These are phyloP conservation scores for Pegoplata infirma DNA, from an alignment of 2,888 invertebrate genomes.

Conservation along the genomic window DNA sequence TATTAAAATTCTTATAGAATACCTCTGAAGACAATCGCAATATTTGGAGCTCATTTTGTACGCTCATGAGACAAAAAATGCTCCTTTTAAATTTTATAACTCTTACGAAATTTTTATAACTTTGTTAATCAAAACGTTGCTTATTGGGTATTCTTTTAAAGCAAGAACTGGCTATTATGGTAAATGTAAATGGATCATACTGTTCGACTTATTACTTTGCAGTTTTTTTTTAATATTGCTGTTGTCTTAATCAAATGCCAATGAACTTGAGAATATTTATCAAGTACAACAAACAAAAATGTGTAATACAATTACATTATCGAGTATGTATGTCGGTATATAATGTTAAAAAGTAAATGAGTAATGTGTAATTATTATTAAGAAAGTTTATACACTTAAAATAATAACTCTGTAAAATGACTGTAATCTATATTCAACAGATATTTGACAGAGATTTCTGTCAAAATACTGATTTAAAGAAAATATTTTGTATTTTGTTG, in stretches of 20 bases:
- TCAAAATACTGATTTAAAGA: no score
- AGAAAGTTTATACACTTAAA: not conserved
- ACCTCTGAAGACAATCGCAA: no score
- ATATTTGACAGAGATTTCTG: no score
- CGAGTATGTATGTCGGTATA: not conserved
- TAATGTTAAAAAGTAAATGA: not conserved
- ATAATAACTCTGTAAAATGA: no score
- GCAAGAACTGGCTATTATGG: not conserved
- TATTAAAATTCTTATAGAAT: no score
- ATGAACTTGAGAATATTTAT: constrained; percentile 52
- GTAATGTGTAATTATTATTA: not conserved
- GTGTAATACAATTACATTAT: constrained; percentile 26
- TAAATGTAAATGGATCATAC: not conserved
- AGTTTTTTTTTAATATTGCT: no score
- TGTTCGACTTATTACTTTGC: not conserved
- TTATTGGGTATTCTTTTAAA: not conserved
- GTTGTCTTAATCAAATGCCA: constrained; percentile 49
- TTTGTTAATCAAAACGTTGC: not conserved
- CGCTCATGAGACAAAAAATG: no score
- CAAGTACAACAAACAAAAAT: constrained; percentile 11
- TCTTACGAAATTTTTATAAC: not conserved
- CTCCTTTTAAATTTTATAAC: no score
- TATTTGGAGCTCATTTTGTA: no score
- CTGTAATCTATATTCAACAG: no score
- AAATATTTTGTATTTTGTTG: no score